Base-by-base conservation (phyloP, 2,888 invertebrate genomes). In the Drosophila subquinaria region DNA sequence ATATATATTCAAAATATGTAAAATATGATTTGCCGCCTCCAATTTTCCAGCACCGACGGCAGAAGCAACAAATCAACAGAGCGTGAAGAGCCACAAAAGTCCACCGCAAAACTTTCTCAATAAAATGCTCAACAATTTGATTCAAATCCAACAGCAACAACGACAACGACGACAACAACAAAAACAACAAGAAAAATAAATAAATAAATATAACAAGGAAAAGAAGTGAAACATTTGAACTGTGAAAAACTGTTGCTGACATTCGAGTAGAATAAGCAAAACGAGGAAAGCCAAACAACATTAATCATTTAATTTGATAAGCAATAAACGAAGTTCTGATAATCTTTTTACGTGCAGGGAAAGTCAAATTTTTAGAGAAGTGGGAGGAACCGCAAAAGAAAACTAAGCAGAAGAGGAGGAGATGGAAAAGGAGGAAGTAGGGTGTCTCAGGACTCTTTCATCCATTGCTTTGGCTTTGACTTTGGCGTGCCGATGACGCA, bases 291-390 rank as follows among this genome's bases (percentile, higher is more conserved):
- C 10, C 55, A 48, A 40, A 45, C 42, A 67, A 75, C 85, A 87
- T 88, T 85, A 87, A 89, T 85, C 87, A 89, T 87, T 87, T 89
- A 88, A 89, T 87, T 88, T 89, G 87, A 89, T 89, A 89, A 87
- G 85, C 88, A 82, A 80, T 77, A 78, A 87, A 77, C 73, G 81
- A 82, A 89, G 75, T 82, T 75, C 62, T 70, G 73, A 89, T 84
- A 87, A 87, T 82, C 86, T 82, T 72, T 69, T 69, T 74, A 88
- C 73, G 74, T 80, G 73, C 64, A 33, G 53, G 45, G 71, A 67
- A 33, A 35, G 23, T 51, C 38, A 42, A 62, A 59, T 61, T 60
- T 53, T 57, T 27, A n/a, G 57, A n/a, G 53, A 64, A 76, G 48
- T 33, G 64, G 30, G n/a, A n/a, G 61, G 43, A 69, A 65, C 68